Base-by-base conservation (phyloP, 2,888 invertebrate genomes). In the Rhimphoctona megacephalus region DNA sequence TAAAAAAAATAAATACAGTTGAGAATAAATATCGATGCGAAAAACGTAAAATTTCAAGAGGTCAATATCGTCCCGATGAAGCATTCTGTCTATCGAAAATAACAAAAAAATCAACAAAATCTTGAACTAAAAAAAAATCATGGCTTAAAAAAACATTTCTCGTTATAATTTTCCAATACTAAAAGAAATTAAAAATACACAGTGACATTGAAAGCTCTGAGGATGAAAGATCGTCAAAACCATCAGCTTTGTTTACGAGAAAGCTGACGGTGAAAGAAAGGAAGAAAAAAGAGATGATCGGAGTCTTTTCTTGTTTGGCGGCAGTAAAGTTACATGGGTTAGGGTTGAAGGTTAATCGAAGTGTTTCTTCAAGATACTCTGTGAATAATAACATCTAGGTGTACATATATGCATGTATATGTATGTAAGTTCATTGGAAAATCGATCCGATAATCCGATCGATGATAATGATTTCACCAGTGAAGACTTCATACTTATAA, bases 381-480 rank as follows among this genome's bases (percentile, higher is more conserved):
- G 49, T 72, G 72, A 57, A 80, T 70, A 64, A 81, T 72, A 81
- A 81, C 49, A 36, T 64, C 49, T 11, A 36, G 25, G 19, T 54
- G n/a, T 36, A 30, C 14, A 30, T 19, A 52, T 77, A 77, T 66
- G 36, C 46, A 33, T 43, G 11, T 39, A 43, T 11, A 14, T 49
- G 52, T 8, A 19, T 61, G 19, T 39, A 52, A 66, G 39, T 81
- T 80, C 25, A 61, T 73, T 67, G 66, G 78, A 87, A 79, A 79
- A 87, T 82, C 82, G 82, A 79, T 79, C 80, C 82, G 79, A 87
- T 85, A n/a, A n/a, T n/a, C n/a, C n/a, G n/a, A n/a, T n/a, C n/a
- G n/a, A n/a, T n/a, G n/a, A n/a, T n/a, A 85, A 87, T 87, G 76
- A 82, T 76, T 66, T 25, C 36, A 2, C 67, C 49, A 57, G 43